Conservation (phyloP, 2,888 invertebrate genomes). For the Eupithecia exiguata region DNA sequence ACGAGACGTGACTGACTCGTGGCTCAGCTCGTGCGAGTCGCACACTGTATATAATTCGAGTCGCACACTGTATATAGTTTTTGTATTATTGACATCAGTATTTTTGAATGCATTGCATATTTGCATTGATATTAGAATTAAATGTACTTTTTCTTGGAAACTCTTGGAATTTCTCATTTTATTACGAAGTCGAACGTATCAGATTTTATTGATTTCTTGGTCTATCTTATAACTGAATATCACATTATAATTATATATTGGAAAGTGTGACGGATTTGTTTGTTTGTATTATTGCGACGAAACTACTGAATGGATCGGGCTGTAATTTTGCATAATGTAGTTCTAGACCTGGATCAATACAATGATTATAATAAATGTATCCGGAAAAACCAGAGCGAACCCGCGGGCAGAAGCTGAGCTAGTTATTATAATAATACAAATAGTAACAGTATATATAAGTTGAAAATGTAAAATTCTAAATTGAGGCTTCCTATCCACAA, state of each 20-base stretch:
- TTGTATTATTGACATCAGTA: constrained; percentile 24
- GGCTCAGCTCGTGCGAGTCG: not conserved
- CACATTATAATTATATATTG: not conserved
- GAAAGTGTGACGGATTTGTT: not conserved
- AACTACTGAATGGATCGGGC: not conserved
- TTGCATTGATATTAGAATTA: constrained; percentile 8
- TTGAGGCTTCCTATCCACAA: constrained; percentile 31
- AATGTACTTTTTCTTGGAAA: not conserved
- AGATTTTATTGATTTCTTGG: no score
- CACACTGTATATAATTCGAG: no score
- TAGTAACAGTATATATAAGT: constrained; percentile 10
- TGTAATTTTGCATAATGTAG: not conserved
- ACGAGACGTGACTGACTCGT: no score
- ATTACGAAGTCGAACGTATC: no score
- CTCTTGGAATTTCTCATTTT: no score
- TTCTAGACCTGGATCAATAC: not conserved
- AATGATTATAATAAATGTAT: not conserved
- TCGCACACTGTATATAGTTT: constrained; percentile 24
- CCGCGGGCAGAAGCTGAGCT: not conserved
- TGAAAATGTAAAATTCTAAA: constrained; percentile 28
- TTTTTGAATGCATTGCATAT: constrained; percentile 26
- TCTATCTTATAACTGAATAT: no score
- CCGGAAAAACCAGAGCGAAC: not conserved
- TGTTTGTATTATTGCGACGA: not conserved
- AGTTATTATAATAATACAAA: not conserved